Conservation (phyloP, 2,113 vertebrate species). For the Eclectus roratus region DNA sequence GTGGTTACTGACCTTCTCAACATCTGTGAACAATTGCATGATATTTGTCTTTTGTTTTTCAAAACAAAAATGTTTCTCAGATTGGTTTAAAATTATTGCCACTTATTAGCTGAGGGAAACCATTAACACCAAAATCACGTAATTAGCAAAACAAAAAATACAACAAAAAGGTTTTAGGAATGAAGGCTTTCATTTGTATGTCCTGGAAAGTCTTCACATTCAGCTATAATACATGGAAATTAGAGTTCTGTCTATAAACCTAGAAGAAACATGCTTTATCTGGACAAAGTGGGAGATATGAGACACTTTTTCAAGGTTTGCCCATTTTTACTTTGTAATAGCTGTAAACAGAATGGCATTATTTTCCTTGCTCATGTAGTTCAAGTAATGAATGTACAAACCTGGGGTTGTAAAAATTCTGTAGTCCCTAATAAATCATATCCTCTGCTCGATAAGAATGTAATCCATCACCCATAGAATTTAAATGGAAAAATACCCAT, state of each 20-base stretch:
- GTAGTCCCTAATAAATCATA: not conserved
- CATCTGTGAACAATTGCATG: not conserved
- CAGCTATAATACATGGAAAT: not conserved
- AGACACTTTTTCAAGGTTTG: not conserved
- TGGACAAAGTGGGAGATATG: not conserved
- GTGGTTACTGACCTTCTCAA: not conserved
- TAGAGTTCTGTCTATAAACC: not conserved
- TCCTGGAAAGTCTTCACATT: not conserved
- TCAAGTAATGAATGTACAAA: not conserved
- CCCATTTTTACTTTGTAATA: not conserved
- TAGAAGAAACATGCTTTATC: not conserved
- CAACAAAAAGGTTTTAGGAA: not conserved
- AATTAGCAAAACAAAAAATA: not conserved
- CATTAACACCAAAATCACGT: not conserved
- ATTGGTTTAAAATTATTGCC: not conserved
- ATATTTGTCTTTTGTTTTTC: not conserved
- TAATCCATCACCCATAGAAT: not conserved
- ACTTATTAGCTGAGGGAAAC: not conserved
- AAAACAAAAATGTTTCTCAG: not conserved
- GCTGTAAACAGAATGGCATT: not conserved
- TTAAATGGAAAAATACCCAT: not conserved
- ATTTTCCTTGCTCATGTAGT: not conserved
- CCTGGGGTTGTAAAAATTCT: not conserved
- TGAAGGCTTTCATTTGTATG: not conserved
- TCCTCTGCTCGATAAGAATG: not conserved